Conservation (phyloP, 2,113 vertebrate species). For the Silurus meridionalis region DNA sequence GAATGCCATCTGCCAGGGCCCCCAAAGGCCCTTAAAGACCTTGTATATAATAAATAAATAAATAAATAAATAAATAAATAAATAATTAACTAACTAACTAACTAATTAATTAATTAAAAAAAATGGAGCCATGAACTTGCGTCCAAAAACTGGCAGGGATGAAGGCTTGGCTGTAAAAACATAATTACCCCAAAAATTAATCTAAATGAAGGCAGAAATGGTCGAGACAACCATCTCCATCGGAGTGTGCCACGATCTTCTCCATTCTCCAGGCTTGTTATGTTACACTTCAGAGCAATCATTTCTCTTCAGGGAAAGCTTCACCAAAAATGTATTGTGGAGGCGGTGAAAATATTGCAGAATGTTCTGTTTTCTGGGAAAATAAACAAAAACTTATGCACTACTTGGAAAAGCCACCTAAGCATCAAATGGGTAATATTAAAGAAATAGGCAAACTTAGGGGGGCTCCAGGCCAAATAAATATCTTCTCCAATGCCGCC, state of each 20-base stretch:
- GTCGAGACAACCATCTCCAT: background rate
- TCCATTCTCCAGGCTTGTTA: background rate
- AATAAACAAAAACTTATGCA: background rate
- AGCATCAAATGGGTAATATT: constrained; percentile 39
- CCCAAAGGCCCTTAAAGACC: too few species aligned
- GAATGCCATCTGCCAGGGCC: background rate
- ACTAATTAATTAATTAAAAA: too few species aligned
- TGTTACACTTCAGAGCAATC: background rate
- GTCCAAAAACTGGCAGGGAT: background rate
- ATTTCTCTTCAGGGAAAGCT: background rate
- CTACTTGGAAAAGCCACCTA: background rate
- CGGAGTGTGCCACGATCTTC: background rate
- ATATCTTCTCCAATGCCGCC: constrained; percentile 62
- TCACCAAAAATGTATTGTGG: background rate
- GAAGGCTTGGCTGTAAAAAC: background rate
- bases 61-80: too few species aligned
- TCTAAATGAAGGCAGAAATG: background rate
- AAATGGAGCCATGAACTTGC: background rate
- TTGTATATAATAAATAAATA: too few species aligned
- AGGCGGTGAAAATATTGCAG: background rate
- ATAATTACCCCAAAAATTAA: background rate
- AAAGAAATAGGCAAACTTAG: background rate
- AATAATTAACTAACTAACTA: too few species aligned
- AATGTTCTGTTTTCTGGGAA: background rate
- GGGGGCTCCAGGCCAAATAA: constrained; percentile 7